Percentiles rank a stretch among this genome's conserved stretches.
Conservation (phyloP, 2,113 vertebrate genomes). For the Corythoichthys intestinalis region DNA sequence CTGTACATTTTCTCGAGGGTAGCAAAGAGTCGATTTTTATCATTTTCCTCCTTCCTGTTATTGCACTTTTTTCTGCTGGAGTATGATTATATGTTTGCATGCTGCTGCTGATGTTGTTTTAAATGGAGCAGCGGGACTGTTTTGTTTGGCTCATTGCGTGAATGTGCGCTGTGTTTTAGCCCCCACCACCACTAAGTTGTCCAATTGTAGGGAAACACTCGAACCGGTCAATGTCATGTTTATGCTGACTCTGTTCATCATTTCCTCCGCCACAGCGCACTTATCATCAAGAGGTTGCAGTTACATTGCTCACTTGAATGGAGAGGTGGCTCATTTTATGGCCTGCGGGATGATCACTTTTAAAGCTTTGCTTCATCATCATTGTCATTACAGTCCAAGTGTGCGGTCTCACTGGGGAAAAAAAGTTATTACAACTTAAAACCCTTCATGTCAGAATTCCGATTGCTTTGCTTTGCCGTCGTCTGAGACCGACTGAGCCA, state of each 20-base stretch:
- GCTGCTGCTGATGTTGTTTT: slow-evolving; percentile 46
- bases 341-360: slow-evolving; percentile 42
- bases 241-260: slow-evolving; percentile 40
- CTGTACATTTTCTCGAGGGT: slow-evolving; percentile 52
- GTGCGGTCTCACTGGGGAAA: slow-evolving; percentile 43
- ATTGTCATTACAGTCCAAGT: slow-evolving; percentile 36
- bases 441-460: slow-evolving; percentile 49
- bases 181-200: slow-evolving; percentile 11
- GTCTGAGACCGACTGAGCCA: slow-evolving; percentile 41
- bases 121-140: slow-evolving; percentile 33
- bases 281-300: slow-evolving; percentile 29
- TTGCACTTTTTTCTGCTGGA: slow-evolving; percentile 48
- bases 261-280: slow-evolving; percentile 22
- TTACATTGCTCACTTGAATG: slow-evolving; percentile 31
- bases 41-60: slow-evolving; percentile 55
- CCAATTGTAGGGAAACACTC: slow-evolving; percentile 31
- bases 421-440: slow-evolving; percentile 50
- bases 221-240: slow-evolving; percentile 27
- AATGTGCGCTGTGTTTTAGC: slow-evolving; percentile 19
- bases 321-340: slow-evolving; percentile 41
- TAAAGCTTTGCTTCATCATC: slow-evolving; percentile 33
- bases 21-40: slow-evolving; percentile 60
- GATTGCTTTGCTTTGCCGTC: slow-evolving; percentile 37
- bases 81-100: slow-evolving; percentile 59
- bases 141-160: slow-evolving; percentile 57